Evolutionary conservation across 1,140 invertebrate genomes (phyloP), one percentile per base, ranked within the genome.

Genomic region (Galendromus occidentalis): DNA sequence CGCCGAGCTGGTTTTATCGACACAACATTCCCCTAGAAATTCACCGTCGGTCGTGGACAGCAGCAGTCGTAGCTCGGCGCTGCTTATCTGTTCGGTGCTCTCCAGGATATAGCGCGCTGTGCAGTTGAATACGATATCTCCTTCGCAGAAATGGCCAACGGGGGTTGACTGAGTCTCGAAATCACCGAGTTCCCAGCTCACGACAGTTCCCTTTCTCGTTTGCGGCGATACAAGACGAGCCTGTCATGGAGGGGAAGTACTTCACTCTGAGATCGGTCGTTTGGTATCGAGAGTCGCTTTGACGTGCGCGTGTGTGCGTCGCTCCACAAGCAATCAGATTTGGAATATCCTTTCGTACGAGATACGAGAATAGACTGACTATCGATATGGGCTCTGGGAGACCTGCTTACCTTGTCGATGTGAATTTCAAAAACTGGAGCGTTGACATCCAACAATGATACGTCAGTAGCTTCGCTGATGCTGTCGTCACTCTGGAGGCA

Each of bases 101-200:
- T 59, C 51, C 51, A 59, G 9, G 2, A 59, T 59, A 22, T 59
- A 59, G 25, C 51, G 51, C 17, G 51, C 51, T 14, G 51, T 59
- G 33, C 51, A 59, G 51, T 59, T 59, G 51, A 59, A 59, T 1
- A 59, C 51, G 51, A 59, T 1, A 59, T 59, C 22, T 33, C 33
- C 51, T 59, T 59, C 33, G 22, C 51, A 59, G 14, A 59, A 9
- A 59, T 59, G 51, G 2, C 51, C 51, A 12, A 59, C 51, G 14
- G 51, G 51, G 25, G 51, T 59, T 59, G 51, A 59, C 22, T 59
- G 51, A 17, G 22, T 33, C 25, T 59, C 51, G 22, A 59, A 59
- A 25, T 59, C 51, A 22, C 25, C 51, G 14, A 59, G 51, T 22
- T 59, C 51, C 51, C 51, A 59, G 14, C 25, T 59, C 25, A 59